A percentile compares a stretch with the other conserved stretches of the same genome.
phyloP scores from a whole-genome alignment of 2,113 vertebrate genomes.

The Thermophis baileyi region DNA sequence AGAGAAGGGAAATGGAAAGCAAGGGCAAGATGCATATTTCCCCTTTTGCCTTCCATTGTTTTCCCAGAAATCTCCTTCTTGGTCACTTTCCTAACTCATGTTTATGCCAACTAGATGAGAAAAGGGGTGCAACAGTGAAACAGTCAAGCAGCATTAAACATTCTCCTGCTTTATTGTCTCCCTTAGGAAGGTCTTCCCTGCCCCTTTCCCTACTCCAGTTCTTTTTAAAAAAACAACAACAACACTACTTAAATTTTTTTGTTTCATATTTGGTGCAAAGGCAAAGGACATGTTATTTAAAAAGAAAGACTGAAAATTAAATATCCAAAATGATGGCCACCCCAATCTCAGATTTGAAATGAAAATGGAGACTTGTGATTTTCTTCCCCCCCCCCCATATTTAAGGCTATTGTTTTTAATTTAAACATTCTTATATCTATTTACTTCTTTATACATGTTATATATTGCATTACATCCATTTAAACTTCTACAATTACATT shows the following conservation, averaged over 20 bases:
- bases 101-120: not conserved
- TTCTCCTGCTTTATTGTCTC: not conserved
- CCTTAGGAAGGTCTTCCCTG: not conserved
- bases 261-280: not conserved
- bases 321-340: too few species aligned
- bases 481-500: too few species aligned
- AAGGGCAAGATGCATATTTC: not conserved
- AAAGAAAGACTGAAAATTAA: not conserved
- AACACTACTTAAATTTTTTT: not conserved
- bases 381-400: too few species aligned
- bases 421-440: too few species aligned
- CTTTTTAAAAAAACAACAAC: not conserved
- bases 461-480: too few species aligned
- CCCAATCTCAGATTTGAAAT: not conserved
- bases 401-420: too few species aligned
- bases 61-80: not conserved
- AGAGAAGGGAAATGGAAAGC: not conserved
- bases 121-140: not conserved
- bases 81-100: not conserved
- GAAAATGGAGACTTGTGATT: not conserved
- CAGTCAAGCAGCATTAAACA: not conserved
- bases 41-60: not conserved
- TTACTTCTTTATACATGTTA: too few species aligned
- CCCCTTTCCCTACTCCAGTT: not conserved
- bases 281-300: not conserved